A percentile compares a stretch with the other conserved stretches of the same genome.
Conservation (phyloP, 1,140 invertebrate genomes). For the Diorhabda sublineata region DNA sequence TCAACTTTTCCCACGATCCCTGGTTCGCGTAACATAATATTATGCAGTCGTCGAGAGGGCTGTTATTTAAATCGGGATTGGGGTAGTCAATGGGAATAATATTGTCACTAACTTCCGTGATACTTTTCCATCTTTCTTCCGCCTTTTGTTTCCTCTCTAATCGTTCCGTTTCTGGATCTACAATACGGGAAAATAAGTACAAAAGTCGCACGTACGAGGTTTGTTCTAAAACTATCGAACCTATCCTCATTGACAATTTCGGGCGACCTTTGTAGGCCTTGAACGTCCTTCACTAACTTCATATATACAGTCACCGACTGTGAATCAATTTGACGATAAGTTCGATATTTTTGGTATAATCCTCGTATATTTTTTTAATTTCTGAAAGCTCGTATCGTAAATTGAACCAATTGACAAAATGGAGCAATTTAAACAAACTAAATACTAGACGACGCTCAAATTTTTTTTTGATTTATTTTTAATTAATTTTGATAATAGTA, state of each 20-base stretch:
- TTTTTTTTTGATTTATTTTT: no score
- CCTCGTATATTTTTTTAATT: no score
- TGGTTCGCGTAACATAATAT: background rate
- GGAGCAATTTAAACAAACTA: no score
- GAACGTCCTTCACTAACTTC: background rate
- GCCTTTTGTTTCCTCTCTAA: background rate
- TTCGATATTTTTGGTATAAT: no score
- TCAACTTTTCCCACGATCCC: background rate
- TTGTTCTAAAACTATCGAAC: background rate
- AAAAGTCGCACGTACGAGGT: background rate
- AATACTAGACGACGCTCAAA: no score
- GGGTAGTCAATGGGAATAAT: background rate
- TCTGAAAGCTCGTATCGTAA: no score
- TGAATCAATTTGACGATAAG: background rate
- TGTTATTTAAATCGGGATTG: background rate
- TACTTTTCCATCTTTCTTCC: background rate
- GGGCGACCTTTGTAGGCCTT: background rate
- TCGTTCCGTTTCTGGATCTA: background rate
- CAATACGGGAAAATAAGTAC: background rate
- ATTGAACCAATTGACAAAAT: no score
- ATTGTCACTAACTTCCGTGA: background rate
- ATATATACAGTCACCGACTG: background rate
- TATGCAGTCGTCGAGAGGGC: background rate
- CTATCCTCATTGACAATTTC: background rate
- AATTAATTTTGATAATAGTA: no score